A percentile compares a stretch with the other conserved stretches of the same genome.
Evolutionary conservation across 2,797 vertebrate species (phyloP).

Genomic region (Spheniscus humboldti): DNA sequence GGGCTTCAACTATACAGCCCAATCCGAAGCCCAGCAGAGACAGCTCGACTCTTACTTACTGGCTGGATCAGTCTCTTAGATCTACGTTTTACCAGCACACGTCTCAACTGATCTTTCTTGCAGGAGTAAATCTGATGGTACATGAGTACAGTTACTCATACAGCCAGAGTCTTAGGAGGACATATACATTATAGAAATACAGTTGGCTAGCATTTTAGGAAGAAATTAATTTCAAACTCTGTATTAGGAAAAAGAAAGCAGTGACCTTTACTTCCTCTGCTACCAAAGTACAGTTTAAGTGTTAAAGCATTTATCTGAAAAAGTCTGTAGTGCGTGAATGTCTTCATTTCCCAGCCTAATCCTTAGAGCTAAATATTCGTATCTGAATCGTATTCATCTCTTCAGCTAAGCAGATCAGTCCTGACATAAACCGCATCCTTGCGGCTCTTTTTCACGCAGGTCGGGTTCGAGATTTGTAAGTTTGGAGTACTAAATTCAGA

Average conservation of each 20-base stretch:
- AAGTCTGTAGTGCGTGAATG: neutral
- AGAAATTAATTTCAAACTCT: neutral
- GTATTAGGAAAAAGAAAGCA: neutral
- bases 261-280: neutral
- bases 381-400: rapidly evolving
- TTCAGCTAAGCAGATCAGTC: neutral
- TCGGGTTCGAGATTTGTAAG: constrained; percentile 74
- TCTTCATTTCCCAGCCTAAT: neutral
- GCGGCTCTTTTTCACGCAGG: neutral
- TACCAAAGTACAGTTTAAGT: neutral
- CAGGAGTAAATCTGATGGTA: neutral
- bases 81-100: neutral
- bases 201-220: neutral
- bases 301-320: neutral
- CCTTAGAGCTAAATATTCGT: neutral
- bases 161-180: neutral
- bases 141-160: neutral
- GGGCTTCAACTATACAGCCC: neutral
- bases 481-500: constrained; percentile 77
- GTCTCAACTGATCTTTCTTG: neutral
- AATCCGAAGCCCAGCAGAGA: neutral
- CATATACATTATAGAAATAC: neutral
- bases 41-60: neutral
- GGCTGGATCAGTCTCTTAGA: neutral
- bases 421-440: neutral